Evolutionary conservation across 2,888 invertebrate genomes (phyloP).

Genomic region (Sminthurinus aureus): DNA sequence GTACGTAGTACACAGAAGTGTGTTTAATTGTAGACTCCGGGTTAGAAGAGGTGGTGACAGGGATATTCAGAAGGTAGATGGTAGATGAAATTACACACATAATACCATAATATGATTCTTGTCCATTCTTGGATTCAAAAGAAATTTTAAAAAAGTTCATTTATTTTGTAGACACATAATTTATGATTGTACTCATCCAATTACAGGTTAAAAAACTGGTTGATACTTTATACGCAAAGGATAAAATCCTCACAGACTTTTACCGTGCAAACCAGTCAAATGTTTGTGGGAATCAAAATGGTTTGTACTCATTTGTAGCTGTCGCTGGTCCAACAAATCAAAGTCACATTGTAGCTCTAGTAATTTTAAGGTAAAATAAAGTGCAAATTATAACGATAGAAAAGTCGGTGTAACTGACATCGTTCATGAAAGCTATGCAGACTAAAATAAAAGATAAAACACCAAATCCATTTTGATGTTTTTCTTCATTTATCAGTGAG

Average conservation of each 20-base stretch:
- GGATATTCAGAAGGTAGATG: constrained; percentile 46
- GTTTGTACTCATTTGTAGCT: constrained; percentile 45
- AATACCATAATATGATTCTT: too few species aligned
- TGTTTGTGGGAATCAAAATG: neutral
- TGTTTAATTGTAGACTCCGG: constrained; percentile 42
- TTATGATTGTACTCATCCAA: too few species aligned
- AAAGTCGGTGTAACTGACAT: too few species aligned
- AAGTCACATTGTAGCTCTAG: constrained; percentile 47
- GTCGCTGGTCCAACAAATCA: constrained; percentile 44
- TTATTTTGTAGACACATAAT: too few species aligned
- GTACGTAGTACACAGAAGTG: constrained; percentile 51
- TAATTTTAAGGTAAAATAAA: constrained; percentile 25
- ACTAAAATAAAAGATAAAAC: too few species aligned
- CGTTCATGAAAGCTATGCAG: too few species aligned
- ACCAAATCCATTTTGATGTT: too few species aligned
- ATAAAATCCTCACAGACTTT: constrained; percentile 51
- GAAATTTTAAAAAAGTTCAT: too few species aligned
- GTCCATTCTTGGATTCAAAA: too few species aligned
- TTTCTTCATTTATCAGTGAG: too few species aligned
- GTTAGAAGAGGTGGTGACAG: constrained; percentile 44
- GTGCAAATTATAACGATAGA: too few species aligned
- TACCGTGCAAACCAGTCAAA: constrained; percentile 36
- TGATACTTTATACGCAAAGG: constrained; percentile 44
- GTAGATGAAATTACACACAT: too few species aligned
- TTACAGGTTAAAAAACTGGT: constrained; percentile 50